These are phyloP conservation scores for Spermophilus dauricus DNA, from an alignment of 2,113 vertebrate genomes.

Conservation along the genomic window DNA sequence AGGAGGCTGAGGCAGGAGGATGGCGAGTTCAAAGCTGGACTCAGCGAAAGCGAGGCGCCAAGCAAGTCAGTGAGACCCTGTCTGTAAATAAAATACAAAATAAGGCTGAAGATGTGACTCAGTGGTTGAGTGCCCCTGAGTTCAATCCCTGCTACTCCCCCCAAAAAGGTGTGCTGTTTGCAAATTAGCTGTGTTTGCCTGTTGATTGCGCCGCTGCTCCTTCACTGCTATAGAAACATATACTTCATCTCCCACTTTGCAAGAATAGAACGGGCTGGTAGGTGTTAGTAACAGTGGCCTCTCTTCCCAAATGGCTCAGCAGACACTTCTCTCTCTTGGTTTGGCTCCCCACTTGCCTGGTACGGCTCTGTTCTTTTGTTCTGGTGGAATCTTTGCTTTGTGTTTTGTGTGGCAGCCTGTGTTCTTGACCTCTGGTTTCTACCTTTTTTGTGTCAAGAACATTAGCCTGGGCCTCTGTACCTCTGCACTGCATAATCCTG, in stretches of 20 bases:
- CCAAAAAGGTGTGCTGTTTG: background rate
- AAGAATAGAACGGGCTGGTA: background rate
- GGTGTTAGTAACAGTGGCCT: fast-evolving
- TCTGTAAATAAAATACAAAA: too few species aligned
- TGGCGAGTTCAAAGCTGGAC: too few species aligned
- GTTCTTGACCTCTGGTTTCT: background rate
- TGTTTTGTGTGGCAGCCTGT: background rate
- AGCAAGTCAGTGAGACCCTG: too few species aligned
- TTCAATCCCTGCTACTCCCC: too few species aligned
- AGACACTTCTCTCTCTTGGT: background rate
- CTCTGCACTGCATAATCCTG: background rate
- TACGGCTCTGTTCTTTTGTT: background rate
- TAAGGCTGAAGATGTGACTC: too few species aligned
- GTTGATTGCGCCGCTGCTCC: background rate
- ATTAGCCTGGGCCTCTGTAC: background rate
- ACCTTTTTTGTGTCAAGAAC: background rate
- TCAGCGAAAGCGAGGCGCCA: too few species aligned
- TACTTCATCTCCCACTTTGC: background rate
- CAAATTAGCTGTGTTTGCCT: background rate
- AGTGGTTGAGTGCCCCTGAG: too few species aligned
- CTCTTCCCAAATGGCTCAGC: background rate
- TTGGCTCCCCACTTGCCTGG: background rate
- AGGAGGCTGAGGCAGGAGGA: too few species aligned
- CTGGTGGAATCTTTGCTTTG: background rate
- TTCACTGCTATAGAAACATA: background rate